Evolutionary conservation across 2,888 invertebrate genomes (phyloP), one percentile per base, ranked within the genome.

Genomic region (Coenonympha arcania): DNA sequence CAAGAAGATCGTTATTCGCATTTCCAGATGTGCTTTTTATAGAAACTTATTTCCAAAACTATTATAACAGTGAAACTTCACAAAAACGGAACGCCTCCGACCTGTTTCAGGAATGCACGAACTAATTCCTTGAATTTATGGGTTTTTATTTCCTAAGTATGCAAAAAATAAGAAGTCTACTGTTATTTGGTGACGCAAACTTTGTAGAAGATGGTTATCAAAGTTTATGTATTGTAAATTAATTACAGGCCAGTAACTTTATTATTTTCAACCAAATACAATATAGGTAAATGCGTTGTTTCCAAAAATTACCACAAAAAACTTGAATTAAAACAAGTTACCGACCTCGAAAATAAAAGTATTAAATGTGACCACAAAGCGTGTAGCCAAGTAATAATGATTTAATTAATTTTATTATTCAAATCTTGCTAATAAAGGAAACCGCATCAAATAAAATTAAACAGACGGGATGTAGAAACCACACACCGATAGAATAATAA

Each of bases 1-100:
- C 54, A 58, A 58, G 51, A 54, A 51, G 54, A 46, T 55, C 55
- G 55, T 52, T 55, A 54, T 50, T 58, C 53, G 53, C 55, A 48
- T 55, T 53, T 57, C 49, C 47, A 55, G 59, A 52, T 54, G 52
- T 36, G 51, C 48, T 57, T 55, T 50, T 59, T 55, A 55, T 57
- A 55, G 52, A 61, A 57, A 57, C 52, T 37, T n/a, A 51, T 54
- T 57, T 55, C 36, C 48, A 33, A 53, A 55, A 50, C 54, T 49
- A 57, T 55, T 52, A 50, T 51, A n/a, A n/a, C n/a, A n/a, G 45
- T 52, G 48, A 49, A 43, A 50, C 49, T 54, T 34, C 30, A 54
- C 50, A 54, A 56, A 55, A 53, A 48, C 31, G 44, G 33, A 22
- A 43, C 46, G 50, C 50, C 51, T 39, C 46, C 28, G 31, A 50